Percentiles rank a stretch among this genome's conserved stretches.
These are phyloP conservation scores for Coracopsis vasa DNA, from an alignment of 2,113 vertebrate species.

Conservation along the genomic window DNA sequence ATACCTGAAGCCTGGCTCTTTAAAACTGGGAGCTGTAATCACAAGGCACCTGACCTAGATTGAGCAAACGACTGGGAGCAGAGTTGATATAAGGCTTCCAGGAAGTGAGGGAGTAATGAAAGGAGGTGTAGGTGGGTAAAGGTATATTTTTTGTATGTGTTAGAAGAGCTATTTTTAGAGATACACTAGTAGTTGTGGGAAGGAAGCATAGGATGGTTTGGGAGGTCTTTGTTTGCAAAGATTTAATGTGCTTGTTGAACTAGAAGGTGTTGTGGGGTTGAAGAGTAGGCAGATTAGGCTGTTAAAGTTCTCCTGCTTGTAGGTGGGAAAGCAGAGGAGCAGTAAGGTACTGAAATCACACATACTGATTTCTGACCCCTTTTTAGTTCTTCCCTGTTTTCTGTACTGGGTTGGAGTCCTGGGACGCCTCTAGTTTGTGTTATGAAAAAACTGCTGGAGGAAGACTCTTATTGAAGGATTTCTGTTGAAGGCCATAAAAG, in stretches of 20 bases:
- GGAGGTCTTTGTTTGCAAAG: neutral
- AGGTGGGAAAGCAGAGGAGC: neutral
- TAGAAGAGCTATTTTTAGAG: neutral
- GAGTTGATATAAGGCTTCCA: neutral
- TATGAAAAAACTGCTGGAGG: neutral
- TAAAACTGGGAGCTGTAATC: conserved; percentile 11
- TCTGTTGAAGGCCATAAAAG: neutral
- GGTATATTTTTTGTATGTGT: neutral
- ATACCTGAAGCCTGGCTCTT: conserved; percentile 7
- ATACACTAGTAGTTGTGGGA: neutral
- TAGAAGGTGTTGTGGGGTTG: neutral
- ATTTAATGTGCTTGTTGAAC: neutral
- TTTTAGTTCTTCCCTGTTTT: neutral
- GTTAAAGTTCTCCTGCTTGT: neutral
- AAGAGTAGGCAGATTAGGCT: neutral
- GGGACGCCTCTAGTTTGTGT: neutral
- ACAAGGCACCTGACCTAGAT: conserved; percentile 41
- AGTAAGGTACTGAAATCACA: neutral
- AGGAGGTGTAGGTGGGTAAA: neutral
- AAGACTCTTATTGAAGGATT: neutral
- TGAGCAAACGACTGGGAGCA: neutral
- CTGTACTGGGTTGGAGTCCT: neutral
- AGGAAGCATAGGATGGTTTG: neutral
- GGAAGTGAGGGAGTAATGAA: neutral
- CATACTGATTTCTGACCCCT: neutral